phyloP scores from a whole-genome alignment of 2,888 invertebrate genomes.

The Meteorus cinctellus region DNA sequence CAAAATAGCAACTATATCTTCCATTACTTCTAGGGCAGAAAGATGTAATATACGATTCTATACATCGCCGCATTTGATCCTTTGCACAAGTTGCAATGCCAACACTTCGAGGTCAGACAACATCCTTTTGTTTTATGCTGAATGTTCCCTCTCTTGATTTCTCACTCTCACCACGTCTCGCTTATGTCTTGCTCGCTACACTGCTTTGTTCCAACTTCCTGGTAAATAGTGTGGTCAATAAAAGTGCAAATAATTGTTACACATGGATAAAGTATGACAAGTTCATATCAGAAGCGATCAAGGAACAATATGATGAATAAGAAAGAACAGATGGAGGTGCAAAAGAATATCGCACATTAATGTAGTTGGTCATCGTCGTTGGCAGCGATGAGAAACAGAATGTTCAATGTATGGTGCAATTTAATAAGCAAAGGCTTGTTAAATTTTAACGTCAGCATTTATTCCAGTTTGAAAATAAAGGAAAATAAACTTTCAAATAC shows the following conservation, averaged over 20 bases:
- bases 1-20: neutral
- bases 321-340: neutral
- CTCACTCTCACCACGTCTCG: too few relatives aligned
- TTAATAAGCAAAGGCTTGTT: neutral
- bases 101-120: slow-evolving; percentile 16
- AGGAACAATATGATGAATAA: neutral
- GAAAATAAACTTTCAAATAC: neutral
- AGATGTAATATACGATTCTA: slow-evolving; percentile 23
- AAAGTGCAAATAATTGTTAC: neutral
- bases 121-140: neutral
- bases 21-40: neutral
- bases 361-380: neutral
- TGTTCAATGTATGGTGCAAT: neutral
- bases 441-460: neutral
- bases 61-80: neutral
- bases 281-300: neutral
- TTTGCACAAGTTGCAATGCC: neutral
- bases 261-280: slow-evolving; percentile 1
- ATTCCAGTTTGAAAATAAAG: neutral
- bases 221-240: slow-evolving; percentile 8
- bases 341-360: neutral
- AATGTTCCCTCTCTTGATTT: neutral
- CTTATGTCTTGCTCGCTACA: too few relatives aligned
- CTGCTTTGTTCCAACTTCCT: slow-evolving; percentile 18
- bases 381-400: neutral